phyloP scores from a whole-genome alignment of 2,888 invertebrate genomes.

The Ganaspis brasiliensis region DNA sequence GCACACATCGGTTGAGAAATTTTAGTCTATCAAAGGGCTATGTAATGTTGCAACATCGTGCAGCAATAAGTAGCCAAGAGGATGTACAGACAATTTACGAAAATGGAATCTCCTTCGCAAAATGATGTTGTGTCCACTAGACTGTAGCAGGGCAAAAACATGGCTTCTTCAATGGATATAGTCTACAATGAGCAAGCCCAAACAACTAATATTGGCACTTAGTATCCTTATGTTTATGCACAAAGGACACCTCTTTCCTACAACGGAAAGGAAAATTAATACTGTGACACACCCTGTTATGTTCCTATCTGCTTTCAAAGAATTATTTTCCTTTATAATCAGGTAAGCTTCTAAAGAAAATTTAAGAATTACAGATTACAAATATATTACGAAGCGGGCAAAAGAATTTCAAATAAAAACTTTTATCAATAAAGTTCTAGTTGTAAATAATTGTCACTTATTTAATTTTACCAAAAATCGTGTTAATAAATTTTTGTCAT shows the following conservation, averaged over 20 bases:
- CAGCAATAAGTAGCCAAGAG: background rate
- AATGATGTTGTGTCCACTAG: background rate
- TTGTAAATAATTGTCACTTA: no score
- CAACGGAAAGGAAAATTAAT: constrained; percentile 20
- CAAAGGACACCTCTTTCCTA: constrained; percentile 37
- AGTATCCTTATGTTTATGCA: constrained; percentile 20
- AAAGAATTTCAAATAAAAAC: no score
- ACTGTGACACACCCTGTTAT: background rate
- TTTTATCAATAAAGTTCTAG: no score
- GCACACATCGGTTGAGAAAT: background rate
- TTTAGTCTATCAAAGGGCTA: background rate
- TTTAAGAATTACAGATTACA: no score
- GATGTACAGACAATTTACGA: constrained; percentile 8
- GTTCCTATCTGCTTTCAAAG: background rate
- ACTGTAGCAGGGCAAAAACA: background rate
- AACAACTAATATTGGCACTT: constrained; percentile 43
- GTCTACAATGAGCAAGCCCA: constrained; percentile 4
- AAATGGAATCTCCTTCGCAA: constrained; percentile 24
- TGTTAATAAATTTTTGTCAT: no score
- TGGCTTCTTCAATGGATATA: background rate
- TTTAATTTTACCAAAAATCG: no score
- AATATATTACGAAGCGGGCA: no score
- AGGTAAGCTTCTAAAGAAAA: no score
- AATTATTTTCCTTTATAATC: background rate
- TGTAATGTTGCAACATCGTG: background rate